Evolutionary conservation across 2,113 vertebrate species (phyloP).

Genomic region (Cervus canadensis): DNA sequence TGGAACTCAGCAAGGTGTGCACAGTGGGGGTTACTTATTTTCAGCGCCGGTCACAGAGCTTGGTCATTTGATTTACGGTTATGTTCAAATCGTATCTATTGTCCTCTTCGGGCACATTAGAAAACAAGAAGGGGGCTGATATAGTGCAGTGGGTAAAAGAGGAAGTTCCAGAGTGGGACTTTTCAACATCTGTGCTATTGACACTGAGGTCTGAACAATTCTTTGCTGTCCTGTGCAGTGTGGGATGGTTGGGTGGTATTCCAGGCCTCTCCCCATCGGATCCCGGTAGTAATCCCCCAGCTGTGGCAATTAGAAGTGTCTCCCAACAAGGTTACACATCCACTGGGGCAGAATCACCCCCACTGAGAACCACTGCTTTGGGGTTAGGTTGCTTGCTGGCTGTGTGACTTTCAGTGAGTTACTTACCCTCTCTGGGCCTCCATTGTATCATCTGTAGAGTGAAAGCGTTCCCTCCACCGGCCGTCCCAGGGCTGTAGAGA

Average conservation of each 20-base stretch:
- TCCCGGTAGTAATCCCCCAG: not conserved
- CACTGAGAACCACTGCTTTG: not conserved
- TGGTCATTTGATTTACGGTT: not conserved
- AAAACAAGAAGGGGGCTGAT: not conserved
- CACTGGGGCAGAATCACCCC: not conserved
- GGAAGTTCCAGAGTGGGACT: not conserved
- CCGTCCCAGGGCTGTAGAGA: not conserved
- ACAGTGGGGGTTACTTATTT: not conserved
- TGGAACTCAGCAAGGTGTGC: not conserved
- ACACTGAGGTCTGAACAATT: not conserved
- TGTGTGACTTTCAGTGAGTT: not conserved
- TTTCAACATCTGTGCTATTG: not conserved
- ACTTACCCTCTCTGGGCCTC: not conserved
- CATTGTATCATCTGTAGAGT: not conserved
- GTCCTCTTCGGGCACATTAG: not conserved
- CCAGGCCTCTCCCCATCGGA: not conserved
- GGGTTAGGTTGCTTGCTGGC: not conserved
- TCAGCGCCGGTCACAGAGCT: not conserved
- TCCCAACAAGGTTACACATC: not conserved
- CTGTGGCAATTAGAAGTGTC: not conserved
- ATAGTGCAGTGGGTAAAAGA: no score
- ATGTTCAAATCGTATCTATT: not conserved
- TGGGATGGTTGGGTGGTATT: not conserved
- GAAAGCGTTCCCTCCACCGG: not conserved
- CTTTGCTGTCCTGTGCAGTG: not conserved